A percentile compares a stretch with the other conserved stretches of the same genome.
These are phyloP conservation scores for Pollenia amentaria DNA, from an alignment of 2,888 invertebrate species.

Conservation along the genomic window DNA sequence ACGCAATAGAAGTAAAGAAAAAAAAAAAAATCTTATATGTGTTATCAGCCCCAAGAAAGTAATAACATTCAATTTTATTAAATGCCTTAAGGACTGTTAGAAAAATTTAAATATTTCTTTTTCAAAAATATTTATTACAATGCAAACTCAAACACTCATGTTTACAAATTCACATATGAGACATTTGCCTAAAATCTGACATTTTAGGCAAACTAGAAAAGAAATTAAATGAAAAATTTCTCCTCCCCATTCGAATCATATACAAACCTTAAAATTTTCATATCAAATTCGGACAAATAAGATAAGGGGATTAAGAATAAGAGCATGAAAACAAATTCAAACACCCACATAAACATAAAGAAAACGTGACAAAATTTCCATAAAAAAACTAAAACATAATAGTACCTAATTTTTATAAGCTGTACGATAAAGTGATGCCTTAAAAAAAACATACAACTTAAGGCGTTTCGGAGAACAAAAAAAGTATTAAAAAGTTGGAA, in stretches of 20 bases:
- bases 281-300: too few species aligned
- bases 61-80: conserved; percentile 47
- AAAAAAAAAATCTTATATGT: conserved; percentile 24
- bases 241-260: not conserved
- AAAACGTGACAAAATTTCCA: too few species aligned
- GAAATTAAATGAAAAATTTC: not conserved
- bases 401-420: conserved; percentile 18
- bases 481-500: not conserved
- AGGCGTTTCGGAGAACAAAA: not conserved
- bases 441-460: conserved; percentile 8
- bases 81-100: conserved; percentile 46
- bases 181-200: too few species aligned
- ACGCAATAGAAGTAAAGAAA: not conserved
- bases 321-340: not conserved
- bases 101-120: conserved; percentile 23
- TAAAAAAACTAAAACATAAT: conserved; percentile 4
- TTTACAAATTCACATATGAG: not conserved
- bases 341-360: conserved; percentile 12
- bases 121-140: conserved; percentile 1
- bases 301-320: too few species aligned
- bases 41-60: conserved; percentile 33
- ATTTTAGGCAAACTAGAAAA: conserved; percentile 2
- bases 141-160: not conserved
- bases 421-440: not conserved
- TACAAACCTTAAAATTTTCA: not conserved